phyloP scores from a whole-genome alignment of 2,113 vertebrate genomes.

The Festucalex cinctus region DNA sequence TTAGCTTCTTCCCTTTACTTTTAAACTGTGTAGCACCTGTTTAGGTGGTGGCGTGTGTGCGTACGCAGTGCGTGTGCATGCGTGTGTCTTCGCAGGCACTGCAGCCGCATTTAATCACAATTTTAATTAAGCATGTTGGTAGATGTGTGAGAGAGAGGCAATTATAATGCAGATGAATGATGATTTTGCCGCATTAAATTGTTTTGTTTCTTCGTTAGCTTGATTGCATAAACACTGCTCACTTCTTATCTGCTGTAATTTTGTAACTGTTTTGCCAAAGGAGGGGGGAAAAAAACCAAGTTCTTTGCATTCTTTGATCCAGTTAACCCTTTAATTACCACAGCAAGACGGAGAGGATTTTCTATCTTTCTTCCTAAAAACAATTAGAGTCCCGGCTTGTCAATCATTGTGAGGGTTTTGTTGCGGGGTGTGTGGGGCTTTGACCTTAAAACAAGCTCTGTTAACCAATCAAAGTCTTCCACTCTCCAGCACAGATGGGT shows the following conservation, averaged over 20 bases:
- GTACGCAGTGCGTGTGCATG: slow-evolving; percentile 73
- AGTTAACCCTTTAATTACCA: slow-evolving; percentile 85
- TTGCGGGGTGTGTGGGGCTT: slow-evolving; percentile 15
- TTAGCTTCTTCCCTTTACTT: slow-evolving; percentile 99
- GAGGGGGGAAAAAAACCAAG: slow-evolving; percentile 75
- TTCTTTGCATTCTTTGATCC: slow-evolving; percentile 95
- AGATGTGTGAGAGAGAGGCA: slow-evolving; percentile 99
- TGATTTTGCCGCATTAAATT: slow-evolving; percentile 99
- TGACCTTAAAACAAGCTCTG: slow-evolving; percentile 65
- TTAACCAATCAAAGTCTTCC: slow-evolving; percentile 62
- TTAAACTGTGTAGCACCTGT: slow-evolving; percentile 99
- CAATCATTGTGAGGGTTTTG: slow-evolving; percentile 26
- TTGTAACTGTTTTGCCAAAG: slow-evolving; percentile 95
- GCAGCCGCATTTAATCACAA: slow-evolving; percentile 99
- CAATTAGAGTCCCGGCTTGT: slow-evolving; percentile 19
- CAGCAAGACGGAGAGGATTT: slow-evolving; percentile 27
- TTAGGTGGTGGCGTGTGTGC: slow-evolving; percentile 73
- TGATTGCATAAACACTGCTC: slow-evolving; percentile 99
- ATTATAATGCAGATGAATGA: slow-evolving; percentile 99
- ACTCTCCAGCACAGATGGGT: slow-evolving; percentile 64
- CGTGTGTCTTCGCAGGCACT: slow-evolving; percentile 98
- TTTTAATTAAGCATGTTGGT: slow-evolving; percentile 99
- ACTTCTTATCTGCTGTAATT: slow-evolving; percentile 98
- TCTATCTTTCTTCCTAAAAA: slow-evolving; percentile 24
- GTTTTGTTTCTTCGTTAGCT: slow-evolving; percentile 99